Evolutionary conservation across 1,140 invertebrate species (phyloP), one percentile per base, ranked within the genome.

Genomic region (Drosophila dunni): DNA sequence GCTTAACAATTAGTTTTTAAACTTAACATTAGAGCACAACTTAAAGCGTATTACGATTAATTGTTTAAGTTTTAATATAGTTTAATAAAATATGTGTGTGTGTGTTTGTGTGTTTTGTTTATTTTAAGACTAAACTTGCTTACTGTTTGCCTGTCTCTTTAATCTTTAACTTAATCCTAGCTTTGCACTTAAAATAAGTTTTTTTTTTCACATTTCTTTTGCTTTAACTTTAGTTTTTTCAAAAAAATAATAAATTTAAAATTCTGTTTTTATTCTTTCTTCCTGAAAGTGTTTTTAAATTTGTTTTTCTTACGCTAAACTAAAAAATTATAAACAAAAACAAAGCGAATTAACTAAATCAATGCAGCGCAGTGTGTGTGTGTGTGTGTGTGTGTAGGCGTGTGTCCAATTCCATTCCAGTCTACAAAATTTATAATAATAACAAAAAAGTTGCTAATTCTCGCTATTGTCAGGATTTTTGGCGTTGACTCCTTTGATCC

Each of bases 1-100:
- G 56, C 10, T 70, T 51, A 29, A 24, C 20, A 51, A 70, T 61
- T 73, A 63, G 6, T n/a, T 70, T 45, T 20, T 72, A 77, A 75
- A 78, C 78, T 81, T 81, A 83, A 69, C 50, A 50, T 84, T 29
- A 80, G 53, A 76, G 69, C 81, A 84, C 69, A 84, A 85, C 81
- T 84, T 74, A 80, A 75, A 75, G 66, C 44, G 33, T 75, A 68
- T 65, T 50, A 48, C 29, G 24, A 40, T 48, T 45, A 42, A 44
- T 58, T 60, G 24, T 64, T 48, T 56, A 62, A 33, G 50, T 56
- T 42, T 33, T 9, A 46, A 36, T 36, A 48, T 65, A 53, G 46
- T 36, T 78, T 10, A 69, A 29, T 29, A 29, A 29, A 29, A 13
- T 63, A 46, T 70, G n/a, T 67, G 17, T 58, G 40, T 61, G 38